Percentiles rank a stretch among this genome's conserved stretches.
These are phyloP conservation scores for Agrypnus murinus DNA, from an alignment of 2,888 invertebrate species.

Conservation along the genomic window DNA sequence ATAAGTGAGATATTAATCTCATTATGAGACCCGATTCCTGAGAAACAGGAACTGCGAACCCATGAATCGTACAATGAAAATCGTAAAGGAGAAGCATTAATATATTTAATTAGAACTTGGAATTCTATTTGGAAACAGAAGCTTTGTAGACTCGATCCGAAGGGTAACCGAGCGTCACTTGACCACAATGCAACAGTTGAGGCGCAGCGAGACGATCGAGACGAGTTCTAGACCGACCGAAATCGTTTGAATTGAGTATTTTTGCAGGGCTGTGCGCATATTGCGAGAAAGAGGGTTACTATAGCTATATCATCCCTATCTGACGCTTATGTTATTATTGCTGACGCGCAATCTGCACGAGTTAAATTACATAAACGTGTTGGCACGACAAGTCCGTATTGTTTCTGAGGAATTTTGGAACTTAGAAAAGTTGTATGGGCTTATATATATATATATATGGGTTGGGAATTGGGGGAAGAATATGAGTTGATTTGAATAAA, in stretches of 20 bases:
- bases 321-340: slow-evolving; percentile 66
- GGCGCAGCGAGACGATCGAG: slow-evolving; percentile 58
- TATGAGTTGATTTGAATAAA: slow-evolving; percentile 53
- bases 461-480: slow-evolving; percentile 39
- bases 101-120: slow-evolving; percentile 55
- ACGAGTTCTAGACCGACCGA: slow-evolving; percentile 62
- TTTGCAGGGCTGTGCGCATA: slow-evolving; percentile 65
- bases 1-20: slow-evolving; percentile 52
- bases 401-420: slow-evolving; percentile 55
- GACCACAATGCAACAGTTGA: slow-evolving; percentile 66
- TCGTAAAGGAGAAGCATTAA: slow-evolving; percentile 39
- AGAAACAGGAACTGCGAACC: slow-evolving; percentile 42
- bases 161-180: slow-evolving; percentile 59
- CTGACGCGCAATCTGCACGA: slow-evolving; percentile 65
- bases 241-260: slow-evolving; percentile 63
- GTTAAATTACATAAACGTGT: slow-evolving; percentile 65
- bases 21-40: slow-evolving; percentile 51
- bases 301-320: slow-evolving; percentile 66
- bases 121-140: slow-evolving; percentile 51
- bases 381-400: slow-evolving; percentile 60
- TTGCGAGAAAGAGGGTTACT: slow-evolving; percentile 64
- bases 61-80: slow-evolving; percentile 29
- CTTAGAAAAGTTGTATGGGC: slow-evolving; percentile 49
- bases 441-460: slow-evolving; percentile 48
- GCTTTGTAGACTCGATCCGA: slow-evolving; percentile 54